Conservation (phyloP, 1,140 invertebrate genomes). For the Lysiphlebus fabarum region DNA sequence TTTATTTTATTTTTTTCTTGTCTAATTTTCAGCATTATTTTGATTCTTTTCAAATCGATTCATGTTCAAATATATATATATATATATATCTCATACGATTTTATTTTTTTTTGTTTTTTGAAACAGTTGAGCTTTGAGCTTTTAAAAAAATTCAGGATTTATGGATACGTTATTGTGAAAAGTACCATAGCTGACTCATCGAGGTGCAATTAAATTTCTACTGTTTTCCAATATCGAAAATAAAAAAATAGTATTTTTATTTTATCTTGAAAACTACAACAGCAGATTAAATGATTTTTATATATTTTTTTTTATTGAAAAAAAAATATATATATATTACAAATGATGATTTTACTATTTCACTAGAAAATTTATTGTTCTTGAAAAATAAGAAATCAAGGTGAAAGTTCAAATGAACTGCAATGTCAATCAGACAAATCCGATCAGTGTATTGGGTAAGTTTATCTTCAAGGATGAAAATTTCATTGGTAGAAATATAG, state of each 20-base stretch:
- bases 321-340: not conserved
- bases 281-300: not conserved
- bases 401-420: not conserved
- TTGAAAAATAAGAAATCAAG: not conserved
- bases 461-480: not conserved
- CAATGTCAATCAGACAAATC: conserved; percentile 10
- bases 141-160: not conserved
- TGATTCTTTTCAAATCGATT: not conserved
- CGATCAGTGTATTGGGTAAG: conserved; percentile 1
- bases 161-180: conserved; percentile 8
- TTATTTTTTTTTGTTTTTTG: too few relatives aligned
- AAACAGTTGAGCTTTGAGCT: too few relatives aligned
- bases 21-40: too few relatives aligned
- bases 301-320: not conserved
- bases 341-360: not conserved
- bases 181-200: conserved; percentile 20
- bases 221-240: conserved; percentile 20
- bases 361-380: not conserved
- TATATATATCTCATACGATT: too few relatives aligned
- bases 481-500: not conserved
- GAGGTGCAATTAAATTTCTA: conserved; percentile 16
- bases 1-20: too few relatives aligned
- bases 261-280: too few relatives aligned
- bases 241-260: not conserved
- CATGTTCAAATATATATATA: not conserved